These are phyloP conservation scores for Cynodonichthys magdalenae DNA, from an alignment of 2,797 vertebrate genomes.

Conservation along the genomic window DNA sequence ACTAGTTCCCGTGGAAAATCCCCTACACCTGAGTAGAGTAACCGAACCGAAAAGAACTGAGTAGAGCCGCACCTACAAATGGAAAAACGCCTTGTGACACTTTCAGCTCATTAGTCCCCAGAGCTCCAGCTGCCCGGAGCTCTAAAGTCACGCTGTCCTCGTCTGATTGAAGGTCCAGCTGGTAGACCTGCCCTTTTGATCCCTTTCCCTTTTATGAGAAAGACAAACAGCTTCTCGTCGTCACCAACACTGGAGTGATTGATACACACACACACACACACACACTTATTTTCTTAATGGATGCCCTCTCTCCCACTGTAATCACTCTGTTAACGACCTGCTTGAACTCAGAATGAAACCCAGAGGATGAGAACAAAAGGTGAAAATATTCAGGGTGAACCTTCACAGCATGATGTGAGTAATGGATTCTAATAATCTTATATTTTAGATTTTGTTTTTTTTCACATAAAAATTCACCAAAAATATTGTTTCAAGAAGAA, in stretches of 20 bases:
- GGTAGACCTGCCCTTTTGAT: constrained; percentile 76
- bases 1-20: too few species aligned
- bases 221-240: constrained; percentile 77
- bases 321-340: constrained; percentile 75
- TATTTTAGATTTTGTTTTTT: too few species aligned
- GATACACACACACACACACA: constrained; percentile 47
- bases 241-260: constrained; percentile 71
- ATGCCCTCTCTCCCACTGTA: constrained; percentile 64
- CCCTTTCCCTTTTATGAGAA: constrained; percentile 76
- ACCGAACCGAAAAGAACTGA: too few species aligned
- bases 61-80: too few species aligned
- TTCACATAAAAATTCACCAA: too few species aligned
- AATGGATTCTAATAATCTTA: too few species aligned
- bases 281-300: constrained; percentile 63
- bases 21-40: too few species aligned
- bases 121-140: constrained; percentile 72
- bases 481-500: too few species aligned
- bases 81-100: too few species aligned
- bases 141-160: constrained; percentile 73
- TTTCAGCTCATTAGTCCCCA: constrained; percentile 47
- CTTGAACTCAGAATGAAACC: constrained; percentile 67
- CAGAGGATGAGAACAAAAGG: constrained; percentile 54
- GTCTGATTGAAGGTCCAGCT: constrained; percentile 78
- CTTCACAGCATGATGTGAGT: not conserved
- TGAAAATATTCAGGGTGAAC: not conserved